Base-by-base conservation (phyloP, 2,888 invertebrate genomes). In the Microchrysa polita region DNA sequence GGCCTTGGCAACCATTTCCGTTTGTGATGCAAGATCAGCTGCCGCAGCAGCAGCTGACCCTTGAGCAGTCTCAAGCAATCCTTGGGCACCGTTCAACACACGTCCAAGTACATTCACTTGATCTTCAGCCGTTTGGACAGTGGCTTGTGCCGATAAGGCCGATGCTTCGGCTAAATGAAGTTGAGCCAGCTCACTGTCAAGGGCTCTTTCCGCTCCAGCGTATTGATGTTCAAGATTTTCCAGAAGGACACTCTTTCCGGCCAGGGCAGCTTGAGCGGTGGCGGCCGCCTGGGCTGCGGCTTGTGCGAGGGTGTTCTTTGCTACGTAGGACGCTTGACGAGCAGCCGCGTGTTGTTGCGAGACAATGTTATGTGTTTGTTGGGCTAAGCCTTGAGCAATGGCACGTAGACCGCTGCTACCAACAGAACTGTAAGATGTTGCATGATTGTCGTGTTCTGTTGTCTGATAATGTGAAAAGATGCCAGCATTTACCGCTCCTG, bases 271-370 rank as follows among this genome's bases (percentile, higher is more conserved):
- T 80, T 92, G 90, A 0, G 91, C 91, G 0, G 93, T 84, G 10
- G 89, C 89, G 0, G 90, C 88, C 0, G 92, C 89, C 81, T 93
- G 90, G 0, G 90, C 89, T 0, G 93, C 93, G 0, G 92, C 89
- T 81, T 93, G 93, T 0, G 93, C 93, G 55, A 93, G 81, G 0
- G 91, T 92, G 78, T 92, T 93, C 84, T 93, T 93, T 0, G 93
- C 93, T 7, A 92, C 81, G 79, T 91, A 93, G 0, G 93, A 93
- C 0, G 93, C 93, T 82, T 93, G 93, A 74, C 91, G 90, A 0
- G 91, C 93, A 0, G 93, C 93, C 0, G 91, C 90, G 67, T 91
- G 90, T 80, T 93, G 93, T 80, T 91, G 92, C 48, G 87, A 86
- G 7, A 90, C 87, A n/a, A 92, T 92, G 63, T 89, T 91, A 78